Evolutionary conservation across 1,140 invertebrate species (phyloP).

Genomic region (Bombus confusus): DNA sequence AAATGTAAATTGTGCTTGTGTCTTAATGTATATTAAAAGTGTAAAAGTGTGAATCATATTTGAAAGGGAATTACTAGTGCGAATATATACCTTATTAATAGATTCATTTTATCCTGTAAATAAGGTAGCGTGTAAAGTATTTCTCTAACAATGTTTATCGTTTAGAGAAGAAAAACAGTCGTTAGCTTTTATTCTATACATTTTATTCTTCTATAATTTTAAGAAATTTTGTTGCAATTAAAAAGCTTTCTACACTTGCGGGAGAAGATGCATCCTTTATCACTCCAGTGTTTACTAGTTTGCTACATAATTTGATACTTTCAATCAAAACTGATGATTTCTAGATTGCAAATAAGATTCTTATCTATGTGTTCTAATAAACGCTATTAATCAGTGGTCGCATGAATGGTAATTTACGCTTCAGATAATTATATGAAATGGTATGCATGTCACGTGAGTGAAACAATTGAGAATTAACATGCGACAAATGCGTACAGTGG

Average conservation of each 20-base stretch:
- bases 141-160: background rate
- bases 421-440: background rate
- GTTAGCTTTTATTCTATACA: background rate
- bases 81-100: background rate
- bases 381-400: background rate
- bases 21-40: background rate
- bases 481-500: background rate
- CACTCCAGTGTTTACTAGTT: background rate
- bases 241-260: background rate
- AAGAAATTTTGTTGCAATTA: background rate
- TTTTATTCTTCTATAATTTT: background rate
- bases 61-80: background rate
- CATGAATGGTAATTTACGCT: background rate
- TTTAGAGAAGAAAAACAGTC: background rate
- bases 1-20: background rate
- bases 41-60: background rate
- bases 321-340: background rate
- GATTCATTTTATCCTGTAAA: background rate
- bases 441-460: background rate
- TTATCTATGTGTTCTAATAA: background rate
- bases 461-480: background rate
- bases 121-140: slow-evolving; percentile 13
- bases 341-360: background rate
- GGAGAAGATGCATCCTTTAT: background rate
- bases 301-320: background rate